A percentile compares a stretch with the other conserved stretches of the same genome.
These are phyloP conservation scores for Drosophila arawakana DNA, from an alignment of 1,140 invertebrate genomes.

Conservation along the genomic window DNA sequence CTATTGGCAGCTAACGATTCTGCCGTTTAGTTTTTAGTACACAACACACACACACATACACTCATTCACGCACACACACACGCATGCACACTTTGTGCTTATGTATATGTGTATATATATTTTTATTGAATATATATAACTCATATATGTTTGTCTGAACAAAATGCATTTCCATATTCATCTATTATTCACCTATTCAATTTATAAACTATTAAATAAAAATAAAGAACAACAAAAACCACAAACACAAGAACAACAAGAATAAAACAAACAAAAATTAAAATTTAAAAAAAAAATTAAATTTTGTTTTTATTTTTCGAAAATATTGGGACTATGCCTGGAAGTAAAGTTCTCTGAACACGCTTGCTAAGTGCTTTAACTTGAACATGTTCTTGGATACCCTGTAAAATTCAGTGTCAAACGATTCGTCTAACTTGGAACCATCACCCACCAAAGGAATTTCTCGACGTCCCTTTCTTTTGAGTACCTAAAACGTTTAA, in stretches of 20 bases:
- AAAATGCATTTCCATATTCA: conserved; percentile 16
- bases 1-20: conserved; percentile 69
- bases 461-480: too few species aligned
- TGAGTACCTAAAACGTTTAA: neutral
- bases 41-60: conserved; percentile 33
- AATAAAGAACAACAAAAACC: conserved; percentile 37
- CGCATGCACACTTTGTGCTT: neutral
- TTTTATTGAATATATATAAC: conserved; percentile 33
- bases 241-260: conserved; percentile 37
- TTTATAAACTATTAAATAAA: conserved; percentile 45
- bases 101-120: conserved; percentile 38
- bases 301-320: neutral
- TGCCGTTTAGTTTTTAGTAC: conserved; percentile 80
- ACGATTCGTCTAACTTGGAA: too few species aligned
- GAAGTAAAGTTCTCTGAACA: neutral
- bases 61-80: conserved; percentile 37
- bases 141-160: conserved; percentile 22
- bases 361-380: neutral
- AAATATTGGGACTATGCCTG: neutral
- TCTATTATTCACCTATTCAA: conserved; percentile 29
- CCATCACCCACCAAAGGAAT: too few species aligned
- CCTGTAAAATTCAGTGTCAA: neutral
- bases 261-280: conserved; percentile 23
- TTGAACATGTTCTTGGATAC: neutral
- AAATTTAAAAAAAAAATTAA: conserved; percentile 23